Evolutionary conservation across 2,888 invertebrate species (phyloP).

Genomic region (Pseudoips prasinana): DNA sequence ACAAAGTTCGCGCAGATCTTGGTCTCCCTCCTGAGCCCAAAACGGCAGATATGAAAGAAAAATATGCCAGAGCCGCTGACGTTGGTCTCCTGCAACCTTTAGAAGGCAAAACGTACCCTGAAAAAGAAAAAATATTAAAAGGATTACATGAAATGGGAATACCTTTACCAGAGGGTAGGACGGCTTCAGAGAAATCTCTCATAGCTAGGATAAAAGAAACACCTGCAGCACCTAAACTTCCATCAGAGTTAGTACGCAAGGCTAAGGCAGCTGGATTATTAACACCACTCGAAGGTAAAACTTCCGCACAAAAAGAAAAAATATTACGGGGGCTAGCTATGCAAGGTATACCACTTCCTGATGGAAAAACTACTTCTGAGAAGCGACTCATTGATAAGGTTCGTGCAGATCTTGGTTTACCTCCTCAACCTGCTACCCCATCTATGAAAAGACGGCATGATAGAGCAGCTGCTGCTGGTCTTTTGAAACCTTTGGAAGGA

Average conservation of each 20-base stretch:
- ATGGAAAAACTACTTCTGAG: constrained; percentile 1
- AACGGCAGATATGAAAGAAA: too few relatives aligned
- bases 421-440: constrained; percentile 8
- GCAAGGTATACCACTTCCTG: constrained; percentile 19
- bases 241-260: background rate
- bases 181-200: too few relatives aligned
- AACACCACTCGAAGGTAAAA: too few relatives aligned
- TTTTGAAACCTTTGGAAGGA: constrained; percentile 9
- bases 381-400: constrained; percentile 24
- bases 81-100: too few relatives aligned
- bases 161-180: too few relatives aligned
- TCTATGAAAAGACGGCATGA: constrained; percentile 5
- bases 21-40: too few relatives aligned
- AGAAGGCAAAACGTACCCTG: too few relatives aligned
- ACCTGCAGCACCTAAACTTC: constrained; percentile 6
- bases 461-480: constrained; percentile 20
- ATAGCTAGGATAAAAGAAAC: constrained; percentile 2
- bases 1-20: too few relatives aligned
- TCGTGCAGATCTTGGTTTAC: constrained; percentile 9
- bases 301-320: constrained; percentile 27
- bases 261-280: background rate
- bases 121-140: constrained; percentile 29
- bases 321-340: constrained; percentile 29
- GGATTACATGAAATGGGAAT: constrained; percentile 15
- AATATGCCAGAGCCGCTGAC: too few relatives aligned